Conservation (phyloP, 2,797 vertebrate species). For the Anolis apletophallus region DNA sequence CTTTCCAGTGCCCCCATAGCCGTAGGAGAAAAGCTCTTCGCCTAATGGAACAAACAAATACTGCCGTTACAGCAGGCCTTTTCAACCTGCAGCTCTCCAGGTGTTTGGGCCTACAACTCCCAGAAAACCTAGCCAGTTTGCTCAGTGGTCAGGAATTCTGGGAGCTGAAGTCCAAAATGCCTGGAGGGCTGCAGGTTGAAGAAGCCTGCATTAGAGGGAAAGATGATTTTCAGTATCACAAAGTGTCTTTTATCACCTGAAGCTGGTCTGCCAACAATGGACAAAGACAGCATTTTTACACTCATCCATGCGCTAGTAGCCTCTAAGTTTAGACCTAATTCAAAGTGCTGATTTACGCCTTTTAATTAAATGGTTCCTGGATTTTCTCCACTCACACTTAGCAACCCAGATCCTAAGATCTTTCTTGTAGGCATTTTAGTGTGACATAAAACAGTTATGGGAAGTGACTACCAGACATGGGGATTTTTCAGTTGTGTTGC, state of each 20-base stretch:
- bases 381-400: not conserved
- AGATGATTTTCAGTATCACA: not conserved
- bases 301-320: not conserved
- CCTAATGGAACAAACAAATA: constrained; percentile 73
- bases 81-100: too few species aligned
- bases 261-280: not conserved
- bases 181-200: too few species aligned
- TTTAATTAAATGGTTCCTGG: not conserved
- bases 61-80: too few species aligned
- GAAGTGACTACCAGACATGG: not conserved
- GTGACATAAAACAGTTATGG: not conserved
- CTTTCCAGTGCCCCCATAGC: constrained; percentile 93
- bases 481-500: not conserved
- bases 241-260: not conserved
- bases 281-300: not conserved
- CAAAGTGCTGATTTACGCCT: too few species aligned
- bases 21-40: constrained; percentile 91
- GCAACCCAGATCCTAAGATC: not conserved
- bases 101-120: too few species aligned
- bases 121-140: too few species aligned
- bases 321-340: too few species aligned
- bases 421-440: not conserved
- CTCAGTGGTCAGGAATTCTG: too few species aligned
- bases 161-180: too few species aligned
- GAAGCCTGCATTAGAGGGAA: not conserved